Evolutionary conservation across 2,888 invertebrate species (phyloP), one percentile per base, ranked within the genome.

Genomic region (Stenodema calcarata): DNA sequence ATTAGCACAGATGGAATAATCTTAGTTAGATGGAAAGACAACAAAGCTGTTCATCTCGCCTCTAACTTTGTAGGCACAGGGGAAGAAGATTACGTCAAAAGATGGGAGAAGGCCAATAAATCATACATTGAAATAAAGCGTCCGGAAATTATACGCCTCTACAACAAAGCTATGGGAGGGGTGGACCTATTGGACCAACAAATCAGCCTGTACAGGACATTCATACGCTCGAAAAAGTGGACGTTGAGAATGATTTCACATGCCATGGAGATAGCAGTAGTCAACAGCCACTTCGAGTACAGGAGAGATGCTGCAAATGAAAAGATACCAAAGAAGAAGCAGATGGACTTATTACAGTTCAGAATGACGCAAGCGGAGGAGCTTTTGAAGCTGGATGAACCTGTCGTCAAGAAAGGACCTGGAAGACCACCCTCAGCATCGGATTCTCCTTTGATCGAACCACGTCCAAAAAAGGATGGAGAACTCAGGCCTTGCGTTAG

Each of bases 21-120:
- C 12, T 23, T 18, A 14, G 4, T 30, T 2, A 2, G 30, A 41
- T 23, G 18, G 76, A 4, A 7, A 16, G 87, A 88, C 79, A 88
- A 85, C 18, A 47, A 54, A 47, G 76, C 50, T 35, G 87, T 88
- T 28, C 35, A 69, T 50, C 28, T 88, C 18, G 88, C 88, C 41
- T 88, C 88, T 23, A 88, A 88, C 47, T 88, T 88, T 87, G 84
- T 88, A 18, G 85, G 87, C 1, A 78, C 44, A 44, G 88, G 87
- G 70, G 28, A 27, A 42, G 42, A 70, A 14, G 84, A 88, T 78
- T 69, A 78, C 44, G 88, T 81, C 6, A 78, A 84, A 69, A 76
- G 88, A 27, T 87, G 88, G 88, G 88, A 88, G 35, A 28, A 41
- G 30, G 18, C 4, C 11, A 83, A 75, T 41, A 70, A 87, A 30